phyloP scores from a whole-genome alignment of 2,888 invertebrate genomes.

The Eulithis prunata region DNA sequence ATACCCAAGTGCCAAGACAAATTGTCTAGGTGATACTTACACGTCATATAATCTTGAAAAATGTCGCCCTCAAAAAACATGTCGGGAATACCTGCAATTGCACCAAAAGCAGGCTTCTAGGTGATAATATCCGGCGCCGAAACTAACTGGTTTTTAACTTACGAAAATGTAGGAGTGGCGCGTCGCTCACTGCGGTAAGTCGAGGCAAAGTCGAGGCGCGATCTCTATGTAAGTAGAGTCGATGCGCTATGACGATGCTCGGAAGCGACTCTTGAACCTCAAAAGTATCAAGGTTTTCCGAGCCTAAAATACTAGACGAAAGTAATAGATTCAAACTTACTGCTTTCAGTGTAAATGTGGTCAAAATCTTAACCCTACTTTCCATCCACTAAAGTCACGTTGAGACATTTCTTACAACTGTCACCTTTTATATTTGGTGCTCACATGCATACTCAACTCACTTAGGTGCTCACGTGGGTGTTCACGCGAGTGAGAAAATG shows the following conservation, averaged over 20 bases:
- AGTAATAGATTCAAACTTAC: too few relatives aligned
- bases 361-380: background rate
- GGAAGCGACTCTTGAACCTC: background rate
- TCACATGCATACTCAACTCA: background rate
- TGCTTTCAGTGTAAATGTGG: background rate
- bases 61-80: slow-evolving; percentile 21
- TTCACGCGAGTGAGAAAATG: background rate
- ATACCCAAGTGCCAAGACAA: slow-evolving; percentile 25
- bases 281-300: background rate
- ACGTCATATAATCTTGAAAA: slow-evolving; percentile 39
- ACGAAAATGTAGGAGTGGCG: too few relatives aligned
- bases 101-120: background rate
- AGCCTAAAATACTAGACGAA: background rate
- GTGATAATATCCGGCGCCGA: background rate
- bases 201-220: too few relatives aligned
- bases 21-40: slow-evolving; percentile 22
- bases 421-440: too few relatives aligned
- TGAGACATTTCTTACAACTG: too few relatives aligned
- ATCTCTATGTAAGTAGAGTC: too few relatives aligned
- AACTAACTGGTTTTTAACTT: background rate
- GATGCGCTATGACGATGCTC: too few relatives aligned
- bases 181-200: too few relatives aligned
- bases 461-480: background rate
- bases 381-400: too few relatives aligned
- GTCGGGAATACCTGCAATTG: background rate